Base-by-base conservation (phyloP, 2,888 invertebrate species). In the Cheilosia vulpina region DNA sequence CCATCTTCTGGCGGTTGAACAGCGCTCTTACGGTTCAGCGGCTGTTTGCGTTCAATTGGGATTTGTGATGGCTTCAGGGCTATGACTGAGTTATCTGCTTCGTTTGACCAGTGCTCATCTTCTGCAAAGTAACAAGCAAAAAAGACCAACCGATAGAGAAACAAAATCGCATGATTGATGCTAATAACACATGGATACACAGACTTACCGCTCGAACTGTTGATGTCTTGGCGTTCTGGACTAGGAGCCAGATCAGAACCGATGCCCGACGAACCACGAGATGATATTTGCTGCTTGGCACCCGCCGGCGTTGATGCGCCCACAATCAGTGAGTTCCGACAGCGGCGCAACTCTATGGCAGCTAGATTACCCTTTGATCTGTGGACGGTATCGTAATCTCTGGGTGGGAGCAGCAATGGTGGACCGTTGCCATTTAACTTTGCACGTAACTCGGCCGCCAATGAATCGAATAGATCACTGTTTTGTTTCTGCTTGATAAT, bases 331-430 rank as follows among this genome's bases (percentile, higher is more conserved):
- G 91, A 89, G 87, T 92, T 92, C 58, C 92, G 91, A 87, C 92
- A 92, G 75, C 92, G 90, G 60, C 95, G 92, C 85, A 94, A 91
- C 89, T 96, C 96, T 88, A 96, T 95, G 34, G 95, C 95, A n/a
- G 94, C 94, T 62, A 96, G 91, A 90, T 96, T 96, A 7, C 96
- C 96, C 84, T 96, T 94, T 68, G 92, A 92, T 63, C 92, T 94
- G 90, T 97, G 96, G 2, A 97, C 96, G 1, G 98, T 98, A 92
- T 98, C 98, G 93, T 98, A 98, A 92, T 98, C 98, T 34, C 97
- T 94, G 0, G 98, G 98, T 0, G 98, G 98, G 83, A 98, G 93
- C 24, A 98, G 93, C 68, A 98, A 95, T 0, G 98, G 98, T 91
- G 91, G 94, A 90, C 94, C 94, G 89, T 93, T 94, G 91, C 92